Conservation (phyloP, 2,113 vertebrate species). For the Sarotherodon lohbergeri region DNA sequence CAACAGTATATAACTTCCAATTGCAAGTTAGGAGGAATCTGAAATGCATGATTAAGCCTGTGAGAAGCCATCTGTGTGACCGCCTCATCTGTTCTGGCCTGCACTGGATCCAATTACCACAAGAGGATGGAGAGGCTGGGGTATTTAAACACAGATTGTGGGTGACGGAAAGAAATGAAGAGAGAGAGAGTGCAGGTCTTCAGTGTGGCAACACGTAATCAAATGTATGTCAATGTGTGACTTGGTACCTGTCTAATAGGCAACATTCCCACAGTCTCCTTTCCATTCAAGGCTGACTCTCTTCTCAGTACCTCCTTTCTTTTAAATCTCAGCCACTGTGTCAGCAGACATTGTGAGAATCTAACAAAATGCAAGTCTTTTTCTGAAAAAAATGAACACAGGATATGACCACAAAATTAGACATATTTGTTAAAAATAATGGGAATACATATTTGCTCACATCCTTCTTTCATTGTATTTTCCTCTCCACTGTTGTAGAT, state of each 20-base stretch:
- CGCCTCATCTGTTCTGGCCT: not conserved
- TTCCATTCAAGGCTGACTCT: not conserved
- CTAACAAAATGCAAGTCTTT: not conserved
- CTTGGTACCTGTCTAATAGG: not conserved
- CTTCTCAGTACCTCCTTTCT: not conserved
- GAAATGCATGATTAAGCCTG: slow-evolving; percentile 1
- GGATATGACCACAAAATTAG: not conserved
- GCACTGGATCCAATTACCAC: slow-evolving; percentile 9
- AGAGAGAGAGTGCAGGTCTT: not conserved
- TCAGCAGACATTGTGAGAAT: not conserved
- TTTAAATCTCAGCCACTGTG: not conserved
- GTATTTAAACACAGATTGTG: not conserved
- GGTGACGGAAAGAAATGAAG: not conserved
- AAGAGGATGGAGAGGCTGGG: not conserved
- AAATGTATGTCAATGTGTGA: not conserved
- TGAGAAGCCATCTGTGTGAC: not conserved
- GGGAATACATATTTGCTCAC: not conserved
- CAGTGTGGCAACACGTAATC: not conserved
- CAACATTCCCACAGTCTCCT: not conserved
- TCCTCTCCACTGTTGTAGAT: not conserved
- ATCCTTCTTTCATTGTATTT: not conserved
- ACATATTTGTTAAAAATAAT: not conserved
- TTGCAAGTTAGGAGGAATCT: slow-evolving; percentile 10
- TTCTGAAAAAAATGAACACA: not conserved
- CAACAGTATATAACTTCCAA: not conserved